phyloP scores from a whole-genome alignment of 2,888 invertebrate species.

The Timema cristinae region DNA sequence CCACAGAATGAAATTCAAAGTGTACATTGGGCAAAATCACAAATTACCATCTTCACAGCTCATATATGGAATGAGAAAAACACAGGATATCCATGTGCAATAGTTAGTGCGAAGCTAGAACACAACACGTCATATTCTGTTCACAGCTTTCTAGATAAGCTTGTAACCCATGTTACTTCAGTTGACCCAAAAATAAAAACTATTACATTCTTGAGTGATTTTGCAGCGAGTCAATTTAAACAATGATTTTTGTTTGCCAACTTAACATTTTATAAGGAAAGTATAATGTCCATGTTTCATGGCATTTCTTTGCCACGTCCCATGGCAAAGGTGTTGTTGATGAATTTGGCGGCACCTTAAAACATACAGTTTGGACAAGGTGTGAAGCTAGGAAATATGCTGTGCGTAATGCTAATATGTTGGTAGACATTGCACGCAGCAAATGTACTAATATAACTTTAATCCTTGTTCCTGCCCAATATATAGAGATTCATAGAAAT shows the following conservation, averaged over 20 bases:
- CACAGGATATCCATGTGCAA: not conserved
- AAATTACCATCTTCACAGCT: constrained; percentile 19
- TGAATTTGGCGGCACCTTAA: constrained; percentile 20
- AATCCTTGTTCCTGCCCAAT: constrained; percentile 6
- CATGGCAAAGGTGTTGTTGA: constrained; percentile 20
- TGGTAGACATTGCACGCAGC: constrained; percentile 7
- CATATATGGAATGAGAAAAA: constrained; percentile 15
- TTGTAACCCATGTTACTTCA: not conserved
- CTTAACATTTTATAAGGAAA: constrained; percentile 14
- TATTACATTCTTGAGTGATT: constrained; percentile 11
- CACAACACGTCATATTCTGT: constrained; percentile 18
- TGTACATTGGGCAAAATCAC: constrained; percentile 20
- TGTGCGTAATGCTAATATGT: not conserved
- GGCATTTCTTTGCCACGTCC: constrained; percentile 18
- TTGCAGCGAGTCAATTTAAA: constrained; percentile 21
- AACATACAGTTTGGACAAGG: constrained; percentile 13
- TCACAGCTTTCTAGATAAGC: not conserved
- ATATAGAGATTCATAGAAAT: constrained; percentile 1
- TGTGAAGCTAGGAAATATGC: constrained; percentile 15
- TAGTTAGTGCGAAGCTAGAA: constrained; percentile 14
- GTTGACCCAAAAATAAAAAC: constrained; percentile 10
- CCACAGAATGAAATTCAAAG: constrained; percentile 21
- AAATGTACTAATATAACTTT: constrained; percentile 4
- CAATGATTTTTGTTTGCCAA: constrained; percentile 15
- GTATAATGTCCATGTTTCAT: not conserved